Percentiles rank a stretch among this genome's conserved stretches.
phyloP scores from a whole-genome alignment of 2,113 vertebrate genomes.

The Ameiurus melas region DNA sequence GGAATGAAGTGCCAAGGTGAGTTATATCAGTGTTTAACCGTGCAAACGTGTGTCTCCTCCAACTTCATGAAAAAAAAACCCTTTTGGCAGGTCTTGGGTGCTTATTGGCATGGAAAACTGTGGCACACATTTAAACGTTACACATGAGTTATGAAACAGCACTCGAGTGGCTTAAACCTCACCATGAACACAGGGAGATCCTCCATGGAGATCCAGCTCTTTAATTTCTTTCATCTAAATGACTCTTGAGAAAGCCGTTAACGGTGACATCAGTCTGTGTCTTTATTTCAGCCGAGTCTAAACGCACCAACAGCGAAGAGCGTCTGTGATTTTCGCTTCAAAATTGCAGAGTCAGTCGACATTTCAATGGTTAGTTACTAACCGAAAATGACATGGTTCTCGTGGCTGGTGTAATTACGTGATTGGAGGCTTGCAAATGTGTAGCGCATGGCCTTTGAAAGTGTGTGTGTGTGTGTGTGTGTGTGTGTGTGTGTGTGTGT shows the following conservation, averaged over 20 bases:
- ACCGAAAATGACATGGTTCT: slow-evolving; percentile 61
- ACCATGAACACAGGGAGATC: slow-evolving; percentile 15
- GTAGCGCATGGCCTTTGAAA: slow-evolving; percentile 43
- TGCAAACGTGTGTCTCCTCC: slow-evolving; percentile 1
- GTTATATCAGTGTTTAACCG: slow-evolving; percentile 48
- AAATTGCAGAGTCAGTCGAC: slow-evolving; percentile 56
- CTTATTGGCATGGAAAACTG: slow-evolving; percentile 28
- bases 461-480: slow-evolving; percentile 30
- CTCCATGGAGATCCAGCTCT: slow-evolving; percentile 29
- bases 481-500: slow-evolving; percentile 32
- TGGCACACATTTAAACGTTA: slow-evolving; percentile 15
- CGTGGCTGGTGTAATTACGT: slow-evolving; percentile 61
- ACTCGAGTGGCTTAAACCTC: slow-evolving; percentile 10
- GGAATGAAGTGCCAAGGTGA: slow-evolving; percentile 26
- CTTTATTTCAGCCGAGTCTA: slow-evolving; percentile 47
- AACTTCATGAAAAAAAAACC: slow-evolving; percentile 31
- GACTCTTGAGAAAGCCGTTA: slow-evolving; percentile 30
- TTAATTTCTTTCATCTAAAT: slow-evolving; percentile 38
- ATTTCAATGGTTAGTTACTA: slow-evolving; percentile 57
- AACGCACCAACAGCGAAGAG: slow-evolving; percentile 46
- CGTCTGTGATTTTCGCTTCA: slow-evolving; percentile 49
- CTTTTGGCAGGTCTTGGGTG: slow-evolving; percentile 23
- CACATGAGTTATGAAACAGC: slow-evolving; percentile 24
- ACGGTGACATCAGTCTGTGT: slow-evolving; percentile 47
- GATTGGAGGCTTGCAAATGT: slow-evolving; percentile 57